phyloP scores from a whole-genome alignment of 2,113 vertebrate species.

The Macquaria ambigua region DNA sequence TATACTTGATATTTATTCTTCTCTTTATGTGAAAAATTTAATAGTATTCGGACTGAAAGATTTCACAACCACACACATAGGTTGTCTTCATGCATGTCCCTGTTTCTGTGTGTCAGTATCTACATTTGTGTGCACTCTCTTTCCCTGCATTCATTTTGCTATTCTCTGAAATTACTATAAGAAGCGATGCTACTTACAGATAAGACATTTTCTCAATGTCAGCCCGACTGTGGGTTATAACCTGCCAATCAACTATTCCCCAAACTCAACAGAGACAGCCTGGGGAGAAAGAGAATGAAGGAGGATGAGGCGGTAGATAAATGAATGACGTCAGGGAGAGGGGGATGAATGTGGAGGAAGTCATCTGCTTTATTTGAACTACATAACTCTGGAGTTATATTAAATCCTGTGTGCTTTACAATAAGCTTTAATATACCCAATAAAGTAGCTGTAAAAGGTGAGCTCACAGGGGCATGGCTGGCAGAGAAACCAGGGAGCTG shows the following conservation, averaged over 20 bases:
- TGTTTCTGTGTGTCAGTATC: neutral
- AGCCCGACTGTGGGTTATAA: conserved; percentile 39
- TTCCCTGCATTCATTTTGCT: neutral
- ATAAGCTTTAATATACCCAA: conserved; percentile 32
- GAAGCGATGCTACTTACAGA: conserved; percentile 27
- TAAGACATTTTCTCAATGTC: conserved; percentile 61
- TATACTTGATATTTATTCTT: neutral
- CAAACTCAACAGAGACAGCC: conserved; percentile 48
- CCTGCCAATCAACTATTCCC: conserved; percentile 66
- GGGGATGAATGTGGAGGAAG: conserved; percentile 31
- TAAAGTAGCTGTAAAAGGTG: conserved; percentile 50
- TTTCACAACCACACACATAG: neutral
- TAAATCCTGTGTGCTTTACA: conserved; percentile 46
- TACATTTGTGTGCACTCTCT: neutral
- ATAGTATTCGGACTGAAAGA: neutral
- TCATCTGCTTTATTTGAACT: conserved; percentile 47
- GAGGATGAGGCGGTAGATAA: conserved; percentile 44
- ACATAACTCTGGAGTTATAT: conserved; percentile 47
- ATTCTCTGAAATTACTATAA: conserved; percentile 21
- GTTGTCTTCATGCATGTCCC: neutral
- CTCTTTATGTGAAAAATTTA: neutral
- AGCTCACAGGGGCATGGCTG: conserved; percentile 31
- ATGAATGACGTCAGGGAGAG: conserved; percentile 48
- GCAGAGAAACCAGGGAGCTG: conserved; percentile 44
- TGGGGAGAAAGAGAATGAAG: conserved; percentile 40